Evolutionary conservation across 2,888 invertebrate genomes (phyloP), one percentile per base, ranked within the genome.

Genomic region (Andrena bucephala): DNA sequence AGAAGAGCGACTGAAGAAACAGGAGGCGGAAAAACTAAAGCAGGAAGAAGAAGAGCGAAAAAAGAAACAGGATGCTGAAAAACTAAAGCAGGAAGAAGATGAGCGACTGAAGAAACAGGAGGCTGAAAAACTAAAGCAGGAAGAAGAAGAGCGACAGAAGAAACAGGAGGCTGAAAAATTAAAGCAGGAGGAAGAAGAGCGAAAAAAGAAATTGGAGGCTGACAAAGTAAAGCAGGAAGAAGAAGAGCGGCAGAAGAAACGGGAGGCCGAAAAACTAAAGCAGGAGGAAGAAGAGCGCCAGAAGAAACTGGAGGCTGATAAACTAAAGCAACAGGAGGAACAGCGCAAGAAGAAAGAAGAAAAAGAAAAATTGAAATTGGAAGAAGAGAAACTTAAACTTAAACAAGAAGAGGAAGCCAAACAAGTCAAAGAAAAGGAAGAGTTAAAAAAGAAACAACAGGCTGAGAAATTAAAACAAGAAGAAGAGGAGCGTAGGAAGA

Each of bases 201-300:
- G 71, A 27, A 85, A 70, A 75, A 60, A 93, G 92, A 79, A 83
- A 20, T 90, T 92, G 62, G 91, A 89, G 92, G 93, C 65, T 0
- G 66, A 68, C 0, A 77, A 27, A 29, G 76, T 93, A 77, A 91
- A 90, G 59, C 87, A 91, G 54, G 85, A 68, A 6, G 79, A 81
- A 6, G 80, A 76, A 29, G n/a, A 36, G 0, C 71, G 48, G 36
- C 63, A 57, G 0, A 71, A 83, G 8, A 77, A 84, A 20, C 59
- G 67, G 7, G 83, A 83, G 0, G 62, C 71, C 93, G 89, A 91
- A 2, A 87, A 83, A 16, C 1, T 42, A 31, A 88, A 74, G 31
- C 90, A 91, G 62, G 89, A 91, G 8, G 82, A 6, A 3, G 78
- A 83, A 2, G 86, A 81, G 65, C 60, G 74, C 29, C 62, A 65